Evolutionary conservation across 2,113 vertebrate species (phyloP).

Genomic region (Tachysurus fulvidraco): DNA sequence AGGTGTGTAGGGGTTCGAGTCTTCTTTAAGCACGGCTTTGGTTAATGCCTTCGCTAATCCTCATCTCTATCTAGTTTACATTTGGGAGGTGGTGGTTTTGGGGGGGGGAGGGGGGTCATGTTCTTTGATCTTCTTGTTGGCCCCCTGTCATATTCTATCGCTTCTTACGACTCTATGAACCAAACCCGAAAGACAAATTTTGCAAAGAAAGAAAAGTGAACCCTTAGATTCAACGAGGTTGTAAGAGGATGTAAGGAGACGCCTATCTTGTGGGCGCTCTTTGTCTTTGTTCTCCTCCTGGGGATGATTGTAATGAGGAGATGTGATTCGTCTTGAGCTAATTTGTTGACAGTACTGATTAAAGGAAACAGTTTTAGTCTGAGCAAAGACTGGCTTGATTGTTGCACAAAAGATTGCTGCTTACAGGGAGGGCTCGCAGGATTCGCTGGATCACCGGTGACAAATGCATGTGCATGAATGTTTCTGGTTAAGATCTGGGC

Average conservation of each 20-base stretch:
- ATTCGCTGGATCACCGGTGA: conserved; percentile 23
- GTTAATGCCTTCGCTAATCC: conserved; percentile 56
- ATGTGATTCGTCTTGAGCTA: conserved; percentile 49
- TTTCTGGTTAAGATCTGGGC: conserved; percentile 29
- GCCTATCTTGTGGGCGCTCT: conserved; percentile 22
- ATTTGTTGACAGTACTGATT: conserved; percentile 55
- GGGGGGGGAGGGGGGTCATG: conserved; percentile 38
- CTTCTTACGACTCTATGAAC: conserved; percentile 36
- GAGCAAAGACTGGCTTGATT: conserved; percentile 27
- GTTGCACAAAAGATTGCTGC: conserved; percentile 11
- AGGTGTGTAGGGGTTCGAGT: conserved; percentile 32
- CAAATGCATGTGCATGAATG: conserved; percentile 12
- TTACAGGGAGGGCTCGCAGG: conserved; percentile 33
- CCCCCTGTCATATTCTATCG: conserved; percentile 47
- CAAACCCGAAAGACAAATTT: conserved; percentile 46
- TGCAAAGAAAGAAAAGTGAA: not conserved
- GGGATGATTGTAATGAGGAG: conserved; percentile 44
- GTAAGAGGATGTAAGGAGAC: conserved; percentile 29
- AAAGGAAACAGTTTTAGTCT: conserved; percentile 43
- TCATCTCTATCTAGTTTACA: conserved; percentile 52
- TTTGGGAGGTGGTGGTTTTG: conserved; percentile 31
- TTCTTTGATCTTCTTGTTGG: conserved; percentile 53
- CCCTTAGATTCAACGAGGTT: not conserved
- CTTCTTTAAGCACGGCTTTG: conserved; percentile 53
- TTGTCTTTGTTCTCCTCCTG: conserved; percentile 41